Conservation (phyloP, 1,140 invertebrate genomes). For the Akabosia matsudoensis region DNA sequence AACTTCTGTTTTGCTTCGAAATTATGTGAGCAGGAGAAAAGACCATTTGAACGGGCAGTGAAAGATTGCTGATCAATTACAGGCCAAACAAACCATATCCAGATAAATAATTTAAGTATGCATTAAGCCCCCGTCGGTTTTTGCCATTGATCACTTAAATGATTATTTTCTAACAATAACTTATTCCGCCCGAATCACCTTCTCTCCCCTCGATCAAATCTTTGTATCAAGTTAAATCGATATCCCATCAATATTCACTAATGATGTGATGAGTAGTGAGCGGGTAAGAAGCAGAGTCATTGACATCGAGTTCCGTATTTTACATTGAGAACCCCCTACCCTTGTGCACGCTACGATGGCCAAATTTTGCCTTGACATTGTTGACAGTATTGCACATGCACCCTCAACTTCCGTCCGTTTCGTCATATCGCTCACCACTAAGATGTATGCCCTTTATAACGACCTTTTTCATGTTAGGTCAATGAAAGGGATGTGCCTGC, state of each 20-base stretch:
- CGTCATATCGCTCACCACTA: not conserved
- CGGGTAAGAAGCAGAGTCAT: no score
- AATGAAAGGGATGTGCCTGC: slow-evolving; percentile 6
- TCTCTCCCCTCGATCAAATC: not conserved
- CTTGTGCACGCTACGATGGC: not conserved
- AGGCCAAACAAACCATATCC: no score
- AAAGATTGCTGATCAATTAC: no score
- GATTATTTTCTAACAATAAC: no score
- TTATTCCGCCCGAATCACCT: no score
- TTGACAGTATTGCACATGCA: not conserved
- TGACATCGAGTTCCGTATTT: not conserved
- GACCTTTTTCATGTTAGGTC: not conserved
- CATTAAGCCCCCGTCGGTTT: no score
- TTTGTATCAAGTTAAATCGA: not conserved
- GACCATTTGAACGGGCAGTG: no score
- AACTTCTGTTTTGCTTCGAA: not conserved
- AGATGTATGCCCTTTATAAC: not conserved
- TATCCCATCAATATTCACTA: not conserved
- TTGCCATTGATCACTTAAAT: no score
- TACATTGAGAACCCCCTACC: not conserved
- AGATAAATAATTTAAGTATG: no score
- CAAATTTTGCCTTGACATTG: slow-evolving; percentile 18
- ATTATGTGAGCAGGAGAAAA: not conserved
- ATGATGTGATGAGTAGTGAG: no score
- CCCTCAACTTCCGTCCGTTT: no score